These are phyloP conservation scores for Platynereis dumerilii DNA, from an alignment of 2,888 invertebrate genomes.

Conservation along the genomic window DNA sequence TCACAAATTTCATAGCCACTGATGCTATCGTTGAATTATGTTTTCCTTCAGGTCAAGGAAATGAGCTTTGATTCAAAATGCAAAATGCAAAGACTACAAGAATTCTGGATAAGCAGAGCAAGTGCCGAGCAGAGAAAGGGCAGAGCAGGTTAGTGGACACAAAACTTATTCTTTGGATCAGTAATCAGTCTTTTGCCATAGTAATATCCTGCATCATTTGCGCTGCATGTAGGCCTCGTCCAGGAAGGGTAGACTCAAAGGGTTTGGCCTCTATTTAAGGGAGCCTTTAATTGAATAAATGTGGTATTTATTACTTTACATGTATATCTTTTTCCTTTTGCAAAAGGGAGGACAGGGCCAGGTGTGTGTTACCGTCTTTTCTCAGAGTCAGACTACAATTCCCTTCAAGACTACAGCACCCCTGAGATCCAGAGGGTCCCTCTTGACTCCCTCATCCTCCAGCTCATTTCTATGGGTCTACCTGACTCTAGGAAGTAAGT, in stretches of 20 bases:
- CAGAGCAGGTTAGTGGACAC: constrained; percentile 71
- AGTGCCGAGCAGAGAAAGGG: constrained; percentile 97
- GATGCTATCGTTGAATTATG: too few relatives aligned
- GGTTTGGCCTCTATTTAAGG: too few relatives aligned
- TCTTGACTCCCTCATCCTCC: constrained; percentile 84
- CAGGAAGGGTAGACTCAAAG: too few relatives aligned
- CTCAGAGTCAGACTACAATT: constrained; percentile 72
- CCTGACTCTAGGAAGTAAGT: constrained; percentile 76
- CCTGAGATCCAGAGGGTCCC: constrained; percentile 95
- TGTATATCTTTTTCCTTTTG: too few relatives aligned
- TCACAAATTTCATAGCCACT: background rate
- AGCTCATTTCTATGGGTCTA: constrained; percentile 91
- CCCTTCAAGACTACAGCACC: constrained; percentile 83
- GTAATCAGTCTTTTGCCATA: background rate
- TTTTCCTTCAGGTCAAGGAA: constrained; percentile 72
- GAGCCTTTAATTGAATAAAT: too few relatives aligned
- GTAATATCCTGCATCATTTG: too few relatives aligned
- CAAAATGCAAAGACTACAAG: constrained; percentile 84
- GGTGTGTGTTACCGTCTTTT: constrained; percentile 86
- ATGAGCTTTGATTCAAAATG: constrained; percentile 93
- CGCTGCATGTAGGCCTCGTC: too few relatives aligned
- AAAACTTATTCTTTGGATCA: background rate
- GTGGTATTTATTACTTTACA: too few relatives aligned
- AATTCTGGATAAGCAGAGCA: constrained; percentile 97
- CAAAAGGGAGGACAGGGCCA: constrained; percentile 73